A percentile compares a stretch with the other conserved stretches of the same genome.
Evolutionary conservation across 2,797 vertebrate genomes (phyloP).

Genomic region (Podarcis lilfordi): DNA sequence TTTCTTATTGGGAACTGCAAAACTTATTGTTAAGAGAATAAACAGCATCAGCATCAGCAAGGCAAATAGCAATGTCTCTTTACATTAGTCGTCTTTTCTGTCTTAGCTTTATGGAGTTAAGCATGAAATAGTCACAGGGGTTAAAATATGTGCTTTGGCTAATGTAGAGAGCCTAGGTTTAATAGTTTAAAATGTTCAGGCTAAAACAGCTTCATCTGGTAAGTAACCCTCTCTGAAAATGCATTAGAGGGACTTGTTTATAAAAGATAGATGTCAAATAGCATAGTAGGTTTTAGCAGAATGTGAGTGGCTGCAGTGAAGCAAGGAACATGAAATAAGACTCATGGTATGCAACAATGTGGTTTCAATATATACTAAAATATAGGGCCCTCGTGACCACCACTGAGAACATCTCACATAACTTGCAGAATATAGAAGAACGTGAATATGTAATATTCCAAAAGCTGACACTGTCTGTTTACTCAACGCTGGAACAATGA

Average conservation of each 20-base stretch:
- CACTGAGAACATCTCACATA: background rate
- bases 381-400: slow-evolving; percentile 22
- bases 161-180: background rate
- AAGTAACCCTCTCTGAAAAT: background rate
- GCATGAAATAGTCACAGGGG: background rate
- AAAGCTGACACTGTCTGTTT: background rate
- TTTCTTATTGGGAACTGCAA: background rate
- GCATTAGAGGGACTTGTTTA: slow-evolving; percentile 7
- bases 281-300: background rate
- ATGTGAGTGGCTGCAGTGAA: background rate
- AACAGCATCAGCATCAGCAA: background rate
- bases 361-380: slow-evolving; percentile 37
- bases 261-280: slow-evolving; percentile 16
- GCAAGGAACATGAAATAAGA: slow-evolving; percentile 2
- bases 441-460: slow-evolving; percentile 6
- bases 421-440: slow-evolving; percentile 29
- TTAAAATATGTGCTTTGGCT: background rate
- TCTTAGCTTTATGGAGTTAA: background rate
- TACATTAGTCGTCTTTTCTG: background rate
- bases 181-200: background rate
- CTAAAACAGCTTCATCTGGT: background rate
- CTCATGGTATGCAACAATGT: slow-evolving; percentile 18
- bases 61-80: background rate
- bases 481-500: background rate
- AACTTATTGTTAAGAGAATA: background rate